Conservation (phyloP, 2,113 vertebrate species). For the Hydrolagus affinis region DNA sequence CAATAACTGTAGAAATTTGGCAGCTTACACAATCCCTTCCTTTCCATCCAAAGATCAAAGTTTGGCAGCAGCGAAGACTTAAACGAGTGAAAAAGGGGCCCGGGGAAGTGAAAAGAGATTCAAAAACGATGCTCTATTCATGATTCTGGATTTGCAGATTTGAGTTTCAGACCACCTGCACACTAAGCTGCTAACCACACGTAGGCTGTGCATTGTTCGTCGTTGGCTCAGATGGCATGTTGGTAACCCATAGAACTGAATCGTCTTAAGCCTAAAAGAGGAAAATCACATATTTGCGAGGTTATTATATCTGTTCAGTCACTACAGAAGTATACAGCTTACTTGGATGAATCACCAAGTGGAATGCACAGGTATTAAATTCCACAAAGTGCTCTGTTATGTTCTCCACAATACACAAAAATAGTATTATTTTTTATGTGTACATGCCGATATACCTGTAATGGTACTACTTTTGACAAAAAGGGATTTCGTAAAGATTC, state of each 20-base stretch:
- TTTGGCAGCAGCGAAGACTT: slow-evolving; percentile 17
- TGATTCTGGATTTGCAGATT: background rate
- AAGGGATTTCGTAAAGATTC: too few relatives aligned
- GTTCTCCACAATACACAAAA: too few relatives aligned
- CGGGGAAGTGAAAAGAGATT: background rate
- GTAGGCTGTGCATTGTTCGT: background rate
- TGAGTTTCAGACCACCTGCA: background rate
- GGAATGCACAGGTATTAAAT: too few relatives aligned
- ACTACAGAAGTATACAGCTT: too few relatives aligned
- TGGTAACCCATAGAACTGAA: too few relatives aligned
- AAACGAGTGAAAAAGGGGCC: background rate
- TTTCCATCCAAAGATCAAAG: background rate
- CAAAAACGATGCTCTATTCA: background rate
- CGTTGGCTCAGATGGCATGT: too few relatives aligned
- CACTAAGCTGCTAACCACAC: background rate
- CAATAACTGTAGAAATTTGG: background rate
- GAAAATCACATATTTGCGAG: background rate
- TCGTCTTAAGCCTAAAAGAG: background rate
- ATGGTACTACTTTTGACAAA: too few relatives aligned
- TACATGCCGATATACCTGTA: too few relatives aligned
- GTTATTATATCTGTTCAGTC: background rate
- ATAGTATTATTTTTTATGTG: too few relatives aligned
- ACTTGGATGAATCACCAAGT: too few relatives aligned
- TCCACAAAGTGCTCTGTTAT: too few relatives aligned
- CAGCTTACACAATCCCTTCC: slow-evolving; percentile 1